Conservation (phyloP, 2,888 invertebrate species). For the Cephus rjabovi region DNA sequence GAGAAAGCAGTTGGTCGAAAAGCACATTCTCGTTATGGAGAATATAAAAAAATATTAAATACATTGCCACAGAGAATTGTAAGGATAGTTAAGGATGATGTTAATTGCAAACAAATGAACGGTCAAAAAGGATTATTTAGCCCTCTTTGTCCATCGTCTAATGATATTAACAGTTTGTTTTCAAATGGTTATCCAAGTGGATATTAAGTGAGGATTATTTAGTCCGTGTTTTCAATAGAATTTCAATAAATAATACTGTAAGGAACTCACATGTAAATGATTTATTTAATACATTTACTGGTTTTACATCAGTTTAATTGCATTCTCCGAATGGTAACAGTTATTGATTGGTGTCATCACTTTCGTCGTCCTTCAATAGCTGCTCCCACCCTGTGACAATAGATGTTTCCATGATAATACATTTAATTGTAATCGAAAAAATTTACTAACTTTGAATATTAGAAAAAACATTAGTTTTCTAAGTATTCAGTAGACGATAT, state of each 20-base stretch:
- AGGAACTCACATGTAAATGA: slow-evolving; percentile 7
- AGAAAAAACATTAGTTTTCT: slow-evolving; percentile 8
- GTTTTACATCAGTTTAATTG: slow-evolving; percentile 11
- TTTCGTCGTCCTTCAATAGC: slow-evolving; percentile 4
- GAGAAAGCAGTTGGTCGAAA: not conserved
- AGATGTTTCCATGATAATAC: not conserved
- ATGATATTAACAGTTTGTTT: not conserved
- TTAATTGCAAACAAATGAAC: slow-evolving; percentile 21
- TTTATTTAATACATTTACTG: slow-evolving; percentile 23
- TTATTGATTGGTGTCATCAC: slow-evolving; percentile 5
- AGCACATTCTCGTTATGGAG: slow-evolving; percentile 8
- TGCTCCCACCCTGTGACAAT: slow-evolving; percentile 6
- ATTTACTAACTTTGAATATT: not conserved
- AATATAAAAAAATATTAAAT: slow-evolving; percentile 21
- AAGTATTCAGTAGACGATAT: slow-evolving; percentile 50
- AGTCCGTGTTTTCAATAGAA: not conserved
- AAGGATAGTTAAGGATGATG: slow-evolving; percentile 22
- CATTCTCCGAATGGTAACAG: slow-evolving; percentile 14
- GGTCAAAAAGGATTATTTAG: not conserved
- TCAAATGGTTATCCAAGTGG: slow-evolving; percentile 2
- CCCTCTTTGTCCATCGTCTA: not conserved
- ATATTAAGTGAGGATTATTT: not conserved
- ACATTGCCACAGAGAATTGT: slow-evolving; percentile 26
- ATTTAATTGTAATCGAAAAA: not conserved
- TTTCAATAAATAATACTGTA: not conserved